Evolutionary conservation across 2,797 vertebrate genomes (phyloP).

Genomic region (Pipistrellus nathusii): DNA sequence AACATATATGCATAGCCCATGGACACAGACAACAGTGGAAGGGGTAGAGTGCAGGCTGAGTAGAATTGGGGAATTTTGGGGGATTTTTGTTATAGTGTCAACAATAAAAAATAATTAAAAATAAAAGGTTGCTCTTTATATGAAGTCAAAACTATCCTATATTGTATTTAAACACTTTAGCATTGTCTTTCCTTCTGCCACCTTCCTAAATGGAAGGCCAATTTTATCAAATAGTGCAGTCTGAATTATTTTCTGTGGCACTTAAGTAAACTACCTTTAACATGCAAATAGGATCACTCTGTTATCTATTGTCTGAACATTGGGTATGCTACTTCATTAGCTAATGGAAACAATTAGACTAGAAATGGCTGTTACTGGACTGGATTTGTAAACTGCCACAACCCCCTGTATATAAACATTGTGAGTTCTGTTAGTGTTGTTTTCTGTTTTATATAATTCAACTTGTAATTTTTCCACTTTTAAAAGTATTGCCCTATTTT

Average conservation of each 20-base stretch:
- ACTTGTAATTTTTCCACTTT: slow-evolving; percentile 56
- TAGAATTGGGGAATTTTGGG: not conserved
- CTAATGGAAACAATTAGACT: slow-evolving; percentile 61
- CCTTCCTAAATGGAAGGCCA: not conserved
- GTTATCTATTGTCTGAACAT: slow-evolving; percentile 73
- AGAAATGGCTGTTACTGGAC: slow-evolving; percentile 56
- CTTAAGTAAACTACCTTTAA: slow-evolving; percentile 71
- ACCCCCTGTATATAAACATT: not conserved
- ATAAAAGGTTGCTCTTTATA: not conserved
- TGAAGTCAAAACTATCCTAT: not conserved
- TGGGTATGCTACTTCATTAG: slow-evolving; percentile 64
- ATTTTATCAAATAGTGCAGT: slow-evolving; percentile 70
- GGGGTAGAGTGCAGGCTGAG: not conserved
- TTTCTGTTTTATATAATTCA: slow-evolving; percentile 58
- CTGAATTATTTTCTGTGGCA: slow-evolving; percentile 64
- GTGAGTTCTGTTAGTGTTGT: slow-evolving; percentile 25
- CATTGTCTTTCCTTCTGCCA: not conserved
- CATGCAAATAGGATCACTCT: slow-evolving; percentile 45
- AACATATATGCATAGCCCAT: not conserved
- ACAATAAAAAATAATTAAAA: not conserved
- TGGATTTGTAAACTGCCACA: slow-evolving; percentile 66
- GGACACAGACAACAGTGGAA: not conserved
- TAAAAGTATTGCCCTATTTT: slow-evolving; percentile 25
- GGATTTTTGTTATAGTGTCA: not conserved
- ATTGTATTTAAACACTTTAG: not conserved